A percentile compares a stretch with the other conserved stretches of the same genome.
phyloP scores from a whole-genome alignment of 2,113 vertebrate species.

The Phoenicopterus ruber region DNA sequence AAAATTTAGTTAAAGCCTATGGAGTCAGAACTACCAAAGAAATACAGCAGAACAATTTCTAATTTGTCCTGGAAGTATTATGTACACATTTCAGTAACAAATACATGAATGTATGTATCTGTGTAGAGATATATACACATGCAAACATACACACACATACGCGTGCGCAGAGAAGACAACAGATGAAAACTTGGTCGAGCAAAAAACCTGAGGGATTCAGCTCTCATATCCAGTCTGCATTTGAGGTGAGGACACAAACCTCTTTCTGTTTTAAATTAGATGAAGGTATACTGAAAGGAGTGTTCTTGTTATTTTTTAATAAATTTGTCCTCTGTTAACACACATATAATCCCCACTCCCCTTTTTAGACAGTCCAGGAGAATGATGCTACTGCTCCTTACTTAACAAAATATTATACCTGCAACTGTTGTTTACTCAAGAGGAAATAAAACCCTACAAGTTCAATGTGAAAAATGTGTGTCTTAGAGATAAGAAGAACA shows the following conservation, averaged over 20 bases:
- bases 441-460: not conserved
- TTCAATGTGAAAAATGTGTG: not conserved
- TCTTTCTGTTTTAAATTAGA: not conserved
- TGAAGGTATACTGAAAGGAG: not conserved
- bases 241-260: not conserved
- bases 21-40: not conserved
- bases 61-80: not conserved
- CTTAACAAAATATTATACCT: not conserved
- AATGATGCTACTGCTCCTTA: not conserved
- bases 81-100: not conserved
- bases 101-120: not conserved
- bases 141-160: not conserved
- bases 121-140: not conserved
- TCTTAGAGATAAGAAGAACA: not conserved
- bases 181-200: not conserved
- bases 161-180: not conserved
- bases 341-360: not conserved
- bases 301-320: not conserved
- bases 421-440: not conserved
- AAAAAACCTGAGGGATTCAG: not conserved
- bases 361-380: not conserved
- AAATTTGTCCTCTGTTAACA: not conserved
- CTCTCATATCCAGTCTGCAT: not conserved
- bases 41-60: not conserved
- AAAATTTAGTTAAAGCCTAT: not conserved